Evolutionary conservation across 2,888 invertebrate genomes (phyloP), one percentile per base, ranked within the genome.

Genomic region (Drosophila hawaiiensis): DNA sequence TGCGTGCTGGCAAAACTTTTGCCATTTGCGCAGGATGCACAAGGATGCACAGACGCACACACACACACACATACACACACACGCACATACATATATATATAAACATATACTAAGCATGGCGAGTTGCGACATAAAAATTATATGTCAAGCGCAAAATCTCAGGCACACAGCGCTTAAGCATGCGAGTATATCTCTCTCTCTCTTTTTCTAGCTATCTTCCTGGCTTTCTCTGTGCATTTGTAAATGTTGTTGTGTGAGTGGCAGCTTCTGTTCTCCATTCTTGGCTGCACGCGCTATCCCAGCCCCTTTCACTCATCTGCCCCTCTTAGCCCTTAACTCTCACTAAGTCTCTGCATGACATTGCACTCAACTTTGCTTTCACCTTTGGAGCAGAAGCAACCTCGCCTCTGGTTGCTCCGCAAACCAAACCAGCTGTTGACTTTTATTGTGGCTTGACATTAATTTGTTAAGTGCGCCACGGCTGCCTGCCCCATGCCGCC

Each of bases 401-500:
- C 22, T 58, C 31, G 72, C 62, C 74, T 54, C 53, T 60, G 56
- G 73, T 73, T 63, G 61, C 53, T 47, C 65, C 73, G 63, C 59
- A 56, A 69, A 69, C 81, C 49, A 74, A 82, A 80, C 76, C 89
- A 87, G 87, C 90, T 89, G 87, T 88, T 88, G 88, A 85, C 85
- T 88, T 87, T 88, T 88, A 88, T 88, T 89, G 87, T 88, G 87
- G 87, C 90, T 80, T 87, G 88, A 89, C 89, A 87, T 87, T 87
- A 87, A 87, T 89, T 87, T 87, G 87, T 87, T 89, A 87, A 87
- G 87, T 87, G 89, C 88, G 76, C 75, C 80, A 76, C 64, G 74
- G 68, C 73, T 70, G 68, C 70, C 53, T 68, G 63, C 73, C 47
- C 7, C 47, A 22, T 47, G 47, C 22, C 22, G 19, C 37, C 10